Evolutionary conservation across 2,797 vertebrate species (phyloP).

Genomic region (Steatocranus sp.): DNA sequence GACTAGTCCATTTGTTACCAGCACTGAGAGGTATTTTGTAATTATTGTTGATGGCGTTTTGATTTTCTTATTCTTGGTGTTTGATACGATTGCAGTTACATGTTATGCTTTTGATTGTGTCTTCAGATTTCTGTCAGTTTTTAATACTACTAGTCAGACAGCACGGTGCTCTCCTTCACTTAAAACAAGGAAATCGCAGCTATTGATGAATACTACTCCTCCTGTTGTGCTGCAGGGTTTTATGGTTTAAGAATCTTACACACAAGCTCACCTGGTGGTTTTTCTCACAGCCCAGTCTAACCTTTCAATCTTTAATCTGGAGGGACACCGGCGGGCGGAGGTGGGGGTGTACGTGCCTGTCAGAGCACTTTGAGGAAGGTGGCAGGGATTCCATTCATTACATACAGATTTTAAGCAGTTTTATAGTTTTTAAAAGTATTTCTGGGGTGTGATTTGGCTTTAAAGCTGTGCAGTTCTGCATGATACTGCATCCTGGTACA

Average conservation of each 20-base stretch:
- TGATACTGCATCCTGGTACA: constrained; percentile 18
- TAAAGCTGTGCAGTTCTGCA: constrained; percentile 26
- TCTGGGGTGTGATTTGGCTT: constrained; percentile 23
- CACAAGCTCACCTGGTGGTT: constrained; percentile 47
- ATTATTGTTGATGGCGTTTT: constrained; percentile 68
- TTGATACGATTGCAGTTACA: constrained; percentile 67
- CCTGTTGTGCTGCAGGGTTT: constrained; percentile 58
- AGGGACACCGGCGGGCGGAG: neutral
- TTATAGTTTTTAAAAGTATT: constrained; percentile 26
- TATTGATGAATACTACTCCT: constrained; percentile 67
- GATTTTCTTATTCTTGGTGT: constrained; percentile 68
- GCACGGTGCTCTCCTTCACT: constrained; percentile 80
- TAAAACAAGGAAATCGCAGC: constrained; percentile 80
- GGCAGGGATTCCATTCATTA: neutral
- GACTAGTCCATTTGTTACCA: constrained; percentile 68
- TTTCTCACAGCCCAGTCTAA: constrained; percentile 16
- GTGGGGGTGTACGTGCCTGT: constrained; percentile 32
- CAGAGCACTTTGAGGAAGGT: constrained; percentile 22
- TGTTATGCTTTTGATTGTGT: constrained; percentile 66
- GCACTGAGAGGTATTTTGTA: constrained; percentile 77
- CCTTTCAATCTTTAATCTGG: constrained; percentile 4
- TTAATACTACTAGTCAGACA: constrained; percentile 69
- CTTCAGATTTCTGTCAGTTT: constrained; percentile 66
- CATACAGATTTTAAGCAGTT: constrained; percentile 13
- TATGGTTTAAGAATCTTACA: constrained; percentile 48